Percentiles rank a stretch among this genome's conserved stretches.
Evolutionary conservation across 2,888 invertebrate species (phyloP).

Genomic region (Ectemnius lituratus): DNA sequence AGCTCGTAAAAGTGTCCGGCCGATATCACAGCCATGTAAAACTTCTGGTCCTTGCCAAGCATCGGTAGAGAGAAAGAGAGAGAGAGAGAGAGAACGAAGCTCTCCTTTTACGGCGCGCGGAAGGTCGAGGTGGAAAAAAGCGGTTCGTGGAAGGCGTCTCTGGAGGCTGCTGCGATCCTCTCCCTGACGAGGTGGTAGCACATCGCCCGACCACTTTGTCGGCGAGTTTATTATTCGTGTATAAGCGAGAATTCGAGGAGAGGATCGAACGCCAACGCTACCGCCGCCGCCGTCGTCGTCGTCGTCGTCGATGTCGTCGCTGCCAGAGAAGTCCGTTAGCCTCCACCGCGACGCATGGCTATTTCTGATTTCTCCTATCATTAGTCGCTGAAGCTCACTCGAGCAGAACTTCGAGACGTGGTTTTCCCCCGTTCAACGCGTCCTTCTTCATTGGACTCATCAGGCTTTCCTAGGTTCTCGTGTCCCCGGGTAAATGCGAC

Average conservation of each 20-base stretch:
- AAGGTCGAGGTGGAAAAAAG: slow-evolving; percentile 52
- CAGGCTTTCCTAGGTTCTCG: no score
- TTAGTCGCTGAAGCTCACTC: neutral
- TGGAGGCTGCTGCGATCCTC: slow-evolving; percentile 32
- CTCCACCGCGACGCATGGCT: neutral
- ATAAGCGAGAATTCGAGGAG: slow-evolving; percentile 48
- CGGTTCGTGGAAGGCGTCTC: slow-evolving; percentile 54
- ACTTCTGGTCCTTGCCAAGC: slow-evolving; percentile 28
- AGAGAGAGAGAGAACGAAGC: slow-evolving; percentile 26
- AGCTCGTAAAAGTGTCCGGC: slow-evolving; percentile 44
- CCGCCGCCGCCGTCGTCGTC: neutral
- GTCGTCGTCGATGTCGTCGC: neutral
- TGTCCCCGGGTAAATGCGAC: neutral
- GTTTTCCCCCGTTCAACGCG: no score
- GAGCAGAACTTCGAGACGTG: no score
- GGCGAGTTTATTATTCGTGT: slow-evolving; percentile 66
- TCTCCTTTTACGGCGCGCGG: slow-evolving; percentile 47
- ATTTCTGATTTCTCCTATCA: neutral
- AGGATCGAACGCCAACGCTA: slow-evolving; percentile 33
- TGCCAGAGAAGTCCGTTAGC: neutral
- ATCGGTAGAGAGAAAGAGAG: no score
- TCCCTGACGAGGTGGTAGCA: slow-evolving; percentile 30
- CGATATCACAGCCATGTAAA: slow-evolving; percentile 36
- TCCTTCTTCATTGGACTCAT: no score
- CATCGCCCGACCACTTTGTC: slow-evolving; percentile 61